Evolutionary conservation across 2,113 vertebrate species (phyloP).

Genomic region (Salvator merianae): DNA sequence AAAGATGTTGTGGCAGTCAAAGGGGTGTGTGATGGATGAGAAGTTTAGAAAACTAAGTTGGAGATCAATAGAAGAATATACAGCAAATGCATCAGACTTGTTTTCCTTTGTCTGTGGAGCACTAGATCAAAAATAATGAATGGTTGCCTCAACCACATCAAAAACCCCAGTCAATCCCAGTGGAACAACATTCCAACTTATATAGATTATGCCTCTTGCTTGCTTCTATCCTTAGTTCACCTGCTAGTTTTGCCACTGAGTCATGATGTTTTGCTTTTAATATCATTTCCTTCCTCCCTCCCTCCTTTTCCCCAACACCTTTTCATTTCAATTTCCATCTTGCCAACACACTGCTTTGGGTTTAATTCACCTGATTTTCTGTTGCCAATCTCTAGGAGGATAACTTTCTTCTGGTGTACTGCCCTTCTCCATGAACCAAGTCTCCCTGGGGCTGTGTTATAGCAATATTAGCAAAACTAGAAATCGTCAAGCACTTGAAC

Average conservation of each 20-base stretch:
- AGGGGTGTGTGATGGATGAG: constrained; percentile 65
- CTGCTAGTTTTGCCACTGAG: constrained; percentile 60
- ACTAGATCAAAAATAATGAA: constrained; percentile 71
- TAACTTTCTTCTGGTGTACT: constrained; percentile 1
- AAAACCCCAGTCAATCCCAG: constrained; percentile 34
- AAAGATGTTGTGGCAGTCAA: background rate
- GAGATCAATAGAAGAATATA: constrained; percentile 67
- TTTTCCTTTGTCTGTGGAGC: constrained; percentile 51
- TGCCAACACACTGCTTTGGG: background rate
- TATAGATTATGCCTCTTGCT: constrained; percentile 43
- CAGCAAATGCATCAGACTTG: constrained; percentile 66
- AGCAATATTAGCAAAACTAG: constrained; percentile 10
- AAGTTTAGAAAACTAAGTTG: constrained; percentile 63
- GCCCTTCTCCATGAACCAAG: background rate
- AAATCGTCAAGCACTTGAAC: constrained; percentile 20
- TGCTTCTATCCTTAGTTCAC: constrained; percentile 40
- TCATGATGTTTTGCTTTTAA: constrained; percentile 52
- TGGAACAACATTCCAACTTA: constrained; percentile 33
- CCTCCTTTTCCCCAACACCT: constrained; percentile 9
- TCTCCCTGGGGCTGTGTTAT: constrained; percentile 15
- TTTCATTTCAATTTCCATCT: constrained; percentile 50
- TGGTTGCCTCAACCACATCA: constrained; percentile 38
- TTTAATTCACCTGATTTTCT: background rate
- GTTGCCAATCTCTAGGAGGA: background rate
- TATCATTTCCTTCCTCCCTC: constrained; percentile 52